These are phyloP conservation scores for Cirrhinus mrigala DNA, from an alignment of 2,797 vertebrate genomes.

Conservation along the genomic window DNA sequence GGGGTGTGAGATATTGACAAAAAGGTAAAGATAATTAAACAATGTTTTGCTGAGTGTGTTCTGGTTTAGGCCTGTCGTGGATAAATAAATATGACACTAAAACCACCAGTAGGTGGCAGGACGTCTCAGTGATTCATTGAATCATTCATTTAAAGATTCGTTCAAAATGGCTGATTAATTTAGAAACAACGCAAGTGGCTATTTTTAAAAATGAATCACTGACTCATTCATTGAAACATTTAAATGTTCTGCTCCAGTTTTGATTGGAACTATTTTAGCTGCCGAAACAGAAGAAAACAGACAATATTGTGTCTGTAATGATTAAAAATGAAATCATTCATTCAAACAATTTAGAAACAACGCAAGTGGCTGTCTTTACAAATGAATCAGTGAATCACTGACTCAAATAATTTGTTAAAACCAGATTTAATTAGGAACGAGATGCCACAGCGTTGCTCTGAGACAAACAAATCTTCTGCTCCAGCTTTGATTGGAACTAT, in stretches of 20 bases:
- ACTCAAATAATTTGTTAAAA: not conserved
- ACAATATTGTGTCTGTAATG: not conserved
- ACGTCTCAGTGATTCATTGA: not conserved
- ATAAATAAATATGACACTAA: not conserved
- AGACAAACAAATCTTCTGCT: not conserved
- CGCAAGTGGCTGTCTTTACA: no score
- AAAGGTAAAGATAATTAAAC: not conserved
- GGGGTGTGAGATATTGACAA: not conserved
- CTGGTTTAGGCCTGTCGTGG: not conserved
- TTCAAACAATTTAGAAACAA: no score
- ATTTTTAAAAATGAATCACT: not conserved
- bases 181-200: not conserved
- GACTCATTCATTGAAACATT: not conserved
- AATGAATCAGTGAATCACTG: not conserved
- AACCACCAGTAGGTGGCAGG: not conserved
- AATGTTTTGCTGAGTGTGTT: not conserved
- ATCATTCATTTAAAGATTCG: not conserved
- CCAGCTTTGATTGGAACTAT: not conserved
- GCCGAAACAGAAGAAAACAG: not conserved
- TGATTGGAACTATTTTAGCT: not conserved
- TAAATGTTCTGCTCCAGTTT: not conserved
- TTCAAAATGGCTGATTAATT: not conserved
- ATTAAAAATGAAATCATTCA: no score
- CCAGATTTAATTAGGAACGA: not conserved
- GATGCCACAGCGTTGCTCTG: not conserved